Conservation (phyloP, 2,113 vertebrate genomes). For the Leptodactylus fuscus region DNA sequence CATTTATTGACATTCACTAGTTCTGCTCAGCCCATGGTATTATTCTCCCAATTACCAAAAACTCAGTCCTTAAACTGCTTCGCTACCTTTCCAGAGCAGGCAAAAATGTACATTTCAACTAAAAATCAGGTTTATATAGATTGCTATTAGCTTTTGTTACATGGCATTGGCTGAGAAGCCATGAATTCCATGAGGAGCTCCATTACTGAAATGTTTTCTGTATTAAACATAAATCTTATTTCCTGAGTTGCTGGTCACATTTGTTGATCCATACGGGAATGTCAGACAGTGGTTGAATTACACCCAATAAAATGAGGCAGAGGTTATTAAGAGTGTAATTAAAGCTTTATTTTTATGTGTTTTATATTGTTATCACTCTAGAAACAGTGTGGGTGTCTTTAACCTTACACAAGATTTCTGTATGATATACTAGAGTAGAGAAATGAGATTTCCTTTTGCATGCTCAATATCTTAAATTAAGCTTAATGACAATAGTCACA, state of each 20-base stretch:
- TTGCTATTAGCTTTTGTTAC: not conserved
- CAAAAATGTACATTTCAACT: not conserved
- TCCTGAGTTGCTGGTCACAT: conserved; percentile 14
- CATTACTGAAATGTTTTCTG: not conserved
- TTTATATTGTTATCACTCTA: conserved; percentile 16
- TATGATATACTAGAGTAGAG: not conserved
- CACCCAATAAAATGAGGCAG: conserved; percentile 14
- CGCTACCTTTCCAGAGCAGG: not conserved
- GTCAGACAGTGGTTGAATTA: conserved; percentile 33
- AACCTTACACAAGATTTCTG: not conserved
- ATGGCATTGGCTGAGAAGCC: not conserved
- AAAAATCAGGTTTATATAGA: not conserved
- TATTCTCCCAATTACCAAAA: conserved; percentile 8
- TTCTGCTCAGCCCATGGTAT: not conserved
- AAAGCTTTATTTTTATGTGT: conserved; percentile 25
- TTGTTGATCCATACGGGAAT: conserved; percentile 4
- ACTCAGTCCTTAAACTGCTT: not conserved
- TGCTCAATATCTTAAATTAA: not conserved
- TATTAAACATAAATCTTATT: not conserved
- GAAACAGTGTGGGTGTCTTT: conserved; percentile 6
- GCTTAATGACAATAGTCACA: too few species aligned
- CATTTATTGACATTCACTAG: not conserved
- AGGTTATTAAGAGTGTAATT: conserved; percentile 36
- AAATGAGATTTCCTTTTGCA: not conserved
- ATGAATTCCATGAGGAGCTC: not conserved